Evolutionary conservation across 2,888 invertebrate genomes (phyloP), one percentile per base, ranked within the genome.

Genomic region (Tetramorium bicarinatum): DNA sequence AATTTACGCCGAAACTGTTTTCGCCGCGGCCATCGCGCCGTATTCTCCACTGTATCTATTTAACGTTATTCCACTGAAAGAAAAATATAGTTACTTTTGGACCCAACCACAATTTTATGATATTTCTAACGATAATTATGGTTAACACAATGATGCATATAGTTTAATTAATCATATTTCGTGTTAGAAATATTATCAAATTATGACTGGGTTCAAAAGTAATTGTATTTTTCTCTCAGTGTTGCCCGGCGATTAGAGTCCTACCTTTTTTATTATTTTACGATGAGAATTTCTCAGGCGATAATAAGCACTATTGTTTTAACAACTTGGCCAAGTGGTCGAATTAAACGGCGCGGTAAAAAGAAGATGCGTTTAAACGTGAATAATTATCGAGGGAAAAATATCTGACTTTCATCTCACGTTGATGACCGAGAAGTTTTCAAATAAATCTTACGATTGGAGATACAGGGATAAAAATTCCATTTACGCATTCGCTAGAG

Each of bases 1-100:
- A 69, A 69, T 69, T 79, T 59, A 44, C 69, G 69, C 69, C 69
- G 21, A 29, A 77, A 69, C 18, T n/a, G 7, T 29, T 41, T 56
- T 15, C 49, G 54, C 15, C 29, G 18, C n/a, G 44, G 3, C 47
- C 15, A 47, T 15, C 47, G 47, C 13, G 11, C 47, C 47, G 13
- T 2, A 1, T 34, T 9, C 11, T 29, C 29, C 29, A 4, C 29
- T 34, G 18, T 15, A 9, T 3, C 38, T 34, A 13, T 38, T 76
- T n/a, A 44, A 62, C n/a, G 25, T 41, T 56, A 59, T 0, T 34
- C 29, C 4, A 4, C 4, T 34, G 29, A 34, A 34, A 4, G 29
- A 34, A 34, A 4, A 34, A 34, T 34, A 34, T 34, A 4, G 29
- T 34, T 34, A 34, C 29, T 4, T 34, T 34, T 34, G 29, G 29